Evolutionary conservation across 2,113 vertebrate species (phyloP).

Genomic region (Ondatra zibethicus): DNA sequence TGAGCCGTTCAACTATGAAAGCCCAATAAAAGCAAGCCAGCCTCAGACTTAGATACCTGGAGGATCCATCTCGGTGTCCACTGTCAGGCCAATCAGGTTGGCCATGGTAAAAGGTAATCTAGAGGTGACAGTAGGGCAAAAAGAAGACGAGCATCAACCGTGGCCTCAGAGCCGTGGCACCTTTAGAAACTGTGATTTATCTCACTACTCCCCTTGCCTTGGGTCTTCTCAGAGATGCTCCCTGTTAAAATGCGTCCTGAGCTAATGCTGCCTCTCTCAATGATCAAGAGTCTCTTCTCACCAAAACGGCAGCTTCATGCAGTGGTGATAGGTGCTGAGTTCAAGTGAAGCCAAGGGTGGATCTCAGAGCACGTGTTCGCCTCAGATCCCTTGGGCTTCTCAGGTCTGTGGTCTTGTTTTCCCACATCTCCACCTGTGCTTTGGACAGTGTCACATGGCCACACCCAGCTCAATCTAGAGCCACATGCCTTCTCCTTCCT

Average conservation of each 20-base stretch:
- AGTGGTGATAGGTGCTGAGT: background rate
- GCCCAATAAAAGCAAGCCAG: background rate
- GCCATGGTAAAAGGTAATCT: background rate
- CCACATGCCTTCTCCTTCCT: background rate
- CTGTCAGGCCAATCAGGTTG: background rate
- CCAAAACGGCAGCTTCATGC: background rate
- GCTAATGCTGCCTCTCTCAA: background rate
- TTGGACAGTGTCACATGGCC: background rate
- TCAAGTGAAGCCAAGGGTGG: too few species aligned
- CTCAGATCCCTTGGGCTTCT: background rate
- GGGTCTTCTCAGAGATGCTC: background rate
- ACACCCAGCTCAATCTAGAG: background rate
- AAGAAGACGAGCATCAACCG: background rate
- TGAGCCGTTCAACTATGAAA: background rate
- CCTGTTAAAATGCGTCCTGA: background rate
- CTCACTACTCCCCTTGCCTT: background rate
- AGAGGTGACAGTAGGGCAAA: background rate
- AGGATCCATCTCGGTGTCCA: background rate
- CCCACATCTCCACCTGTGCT: background rate
- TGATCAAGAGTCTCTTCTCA: background rate
- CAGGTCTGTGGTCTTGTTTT: background rate
- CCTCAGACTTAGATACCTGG: background rate
- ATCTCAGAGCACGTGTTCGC: background rate
- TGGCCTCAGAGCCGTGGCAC: background rate
- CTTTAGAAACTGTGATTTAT: background rate